Evolutionary conservation across 2,888 invertebrate species (phyloP).

Genomic region (Eurois occulta): DNA sequence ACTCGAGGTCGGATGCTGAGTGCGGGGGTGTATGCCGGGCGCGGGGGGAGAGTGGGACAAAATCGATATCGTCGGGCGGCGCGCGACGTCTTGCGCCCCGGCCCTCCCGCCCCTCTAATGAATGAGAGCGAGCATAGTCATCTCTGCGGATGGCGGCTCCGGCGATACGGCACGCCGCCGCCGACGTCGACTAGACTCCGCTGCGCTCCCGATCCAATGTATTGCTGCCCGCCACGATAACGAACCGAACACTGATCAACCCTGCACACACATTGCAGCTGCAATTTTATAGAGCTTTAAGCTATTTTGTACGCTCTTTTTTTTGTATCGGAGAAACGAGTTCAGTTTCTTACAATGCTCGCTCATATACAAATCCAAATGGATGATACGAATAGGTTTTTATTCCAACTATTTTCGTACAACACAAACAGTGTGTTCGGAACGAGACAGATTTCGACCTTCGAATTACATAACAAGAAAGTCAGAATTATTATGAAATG

Average conservation of each 20-base stretch:
- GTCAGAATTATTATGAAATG: conserved; percentile 61
- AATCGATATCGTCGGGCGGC: conserved; percentile 90
- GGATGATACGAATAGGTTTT: conserved; percentile 2
- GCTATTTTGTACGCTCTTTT: conserved; percentile 60
- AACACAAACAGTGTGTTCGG: conserved; percentile 5
- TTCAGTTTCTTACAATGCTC: conserved; percentile 40
- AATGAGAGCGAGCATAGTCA: conserved; percentile 90
- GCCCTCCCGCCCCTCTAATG: conserved; percentile 87
- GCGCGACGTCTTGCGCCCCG: conserved; percentile 89
- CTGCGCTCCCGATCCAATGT: conserved; percentile 74
- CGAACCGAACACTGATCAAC: conserved; percentile 77
- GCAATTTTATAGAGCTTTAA: conserved; percentile 62
- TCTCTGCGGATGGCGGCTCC: conserved; percentile 88
- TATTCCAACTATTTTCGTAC: conserved; percentile 4
- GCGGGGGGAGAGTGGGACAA: conserved; percentile 86
- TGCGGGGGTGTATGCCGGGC: conserved; percentile 82
- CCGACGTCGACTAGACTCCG: conserved; percentile 75
- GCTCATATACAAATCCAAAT: conserved; percentile 20
- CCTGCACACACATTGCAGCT: conserved; percentile 68
- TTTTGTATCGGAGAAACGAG: conserved; percentile 59
- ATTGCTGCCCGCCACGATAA: conserved; percentile 78
- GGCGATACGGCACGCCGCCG: conserved; percentile 81
- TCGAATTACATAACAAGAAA: conserved; percentile 57
- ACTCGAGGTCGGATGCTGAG: conserved; percentile 91
- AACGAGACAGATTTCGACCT: conserved; percentile 45